These are phyloP conservation scores for Enteromius fasciolatus DNA, from an alignment of 2,797 vertebrate genomes.

Conservation along the genomic window DNA sequence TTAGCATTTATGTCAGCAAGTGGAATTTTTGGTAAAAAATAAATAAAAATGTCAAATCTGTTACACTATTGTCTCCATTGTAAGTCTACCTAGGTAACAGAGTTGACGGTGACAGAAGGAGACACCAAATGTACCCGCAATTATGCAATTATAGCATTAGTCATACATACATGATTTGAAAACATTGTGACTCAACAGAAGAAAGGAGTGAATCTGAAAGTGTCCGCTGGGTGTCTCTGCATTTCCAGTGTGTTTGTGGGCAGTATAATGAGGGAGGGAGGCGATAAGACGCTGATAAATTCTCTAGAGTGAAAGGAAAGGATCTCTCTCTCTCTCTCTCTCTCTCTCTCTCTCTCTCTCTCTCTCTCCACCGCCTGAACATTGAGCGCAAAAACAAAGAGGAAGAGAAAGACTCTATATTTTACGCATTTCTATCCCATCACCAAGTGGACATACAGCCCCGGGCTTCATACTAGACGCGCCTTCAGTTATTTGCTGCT, in stretches of 20 bases:
- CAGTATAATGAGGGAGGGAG: slow-evolving; percentile 3
- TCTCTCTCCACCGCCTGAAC: slow-evolving; percentile 1
- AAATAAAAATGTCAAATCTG: no score
- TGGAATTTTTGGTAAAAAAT: no score
- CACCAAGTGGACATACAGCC: background rate
- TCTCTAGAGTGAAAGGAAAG: slow-evolving; percentile 33
- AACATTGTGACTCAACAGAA: background rate
- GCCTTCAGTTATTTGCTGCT: background rate
- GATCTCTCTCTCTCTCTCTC: background rate
- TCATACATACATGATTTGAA: background rate
- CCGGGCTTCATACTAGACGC: background rate
- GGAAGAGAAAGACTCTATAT: slow-evolving; percentile 32
- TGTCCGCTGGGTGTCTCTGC: slow-evolving; percentile 12
- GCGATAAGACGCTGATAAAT: slow-evolving; percentile 24
- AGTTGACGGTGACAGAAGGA: no score
- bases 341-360: background rate
- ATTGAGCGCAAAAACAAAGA: slow-evolving; percentile 29
- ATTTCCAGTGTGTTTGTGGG: background rate
- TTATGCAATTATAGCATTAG: no score
- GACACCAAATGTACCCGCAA: no score
- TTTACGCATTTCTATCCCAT: background rate
- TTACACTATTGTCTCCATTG: no score
- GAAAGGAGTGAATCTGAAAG: background rate
- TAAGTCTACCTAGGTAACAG: no score
- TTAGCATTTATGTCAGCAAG: no score